Evolutionary conservation across 2,113 vertebrate species (phyloP).

Genomic region (Triplophysa tibetana): DNA sequence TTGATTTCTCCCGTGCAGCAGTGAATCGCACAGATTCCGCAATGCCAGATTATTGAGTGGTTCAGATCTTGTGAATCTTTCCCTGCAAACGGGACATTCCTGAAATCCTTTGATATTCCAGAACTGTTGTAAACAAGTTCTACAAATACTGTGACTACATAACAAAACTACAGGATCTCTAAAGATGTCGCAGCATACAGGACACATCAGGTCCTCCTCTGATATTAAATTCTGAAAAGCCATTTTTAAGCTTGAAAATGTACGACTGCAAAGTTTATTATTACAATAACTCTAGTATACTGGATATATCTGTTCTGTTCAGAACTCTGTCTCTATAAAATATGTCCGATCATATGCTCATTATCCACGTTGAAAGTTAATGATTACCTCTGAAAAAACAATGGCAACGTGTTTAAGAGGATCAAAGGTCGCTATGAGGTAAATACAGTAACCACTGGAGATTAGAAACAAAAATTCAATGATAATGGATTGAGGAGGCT

Average conservation of each 20-base stretch:
- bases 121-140: constrained; percentile 3
- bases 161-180: constrained; percentile 13
- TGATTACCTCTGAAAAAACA: neutral
- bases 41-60: neutral
- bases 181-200: constrained; percentile 4
- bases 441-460: neutral
- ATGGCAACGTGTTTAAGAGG: neutral
- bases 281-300: neutral
- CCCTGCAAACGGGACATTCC: constrained; percentile 21
- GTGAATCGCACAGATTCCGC: constrained; percentile 18
- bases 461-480: neutral
- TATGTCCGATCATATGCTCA: neutral
- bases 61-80: neutral
- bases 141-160: constrained; percentile 32
- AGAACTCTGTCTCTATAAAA: neutral
- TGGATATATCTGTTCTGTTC: neutral
- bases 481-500: no score
- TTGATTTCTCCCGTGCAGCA: neutral
- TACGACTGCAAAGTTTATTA: neutral
- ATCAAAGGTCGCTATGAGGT: neutral
- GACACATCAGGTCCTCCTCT: constrained; percentile 17
- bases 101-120: neutral
- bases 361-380: neutral
- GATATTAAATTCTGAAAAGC: neutral
- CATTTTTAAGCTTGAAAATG: neutral